These are phyloP conservation scores for Cynopterus sphinx DNA, from an alignment of 2,797 vertebrate genomes.

Conservation along the genomic window DNA sequence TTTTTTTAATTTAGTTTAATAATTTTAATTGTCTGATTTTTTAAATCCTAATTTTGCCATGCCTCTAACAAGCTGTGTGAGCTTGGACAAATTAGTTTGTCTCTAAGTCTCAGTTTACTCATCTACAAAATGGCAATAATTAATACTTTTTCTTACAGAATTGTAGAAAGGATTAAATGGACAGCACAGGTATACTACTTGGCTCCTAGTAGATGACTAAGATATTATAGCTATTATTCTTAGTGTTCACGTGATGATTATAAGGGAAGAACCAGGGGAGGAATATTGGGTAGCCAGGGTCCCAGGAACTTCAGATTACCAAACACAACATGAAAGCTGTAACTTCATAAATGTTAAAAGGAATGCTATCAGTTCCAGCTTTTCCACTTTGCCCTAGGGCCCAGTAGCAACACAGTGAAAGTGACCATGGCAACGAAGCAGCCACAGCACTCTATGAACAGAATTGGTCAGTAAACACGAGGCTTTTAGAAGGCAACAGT, in stretches of 20 bases:
- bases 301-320: background rate
- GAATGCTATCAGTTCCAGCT: background rate
- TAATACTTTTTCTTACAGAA: background rate
- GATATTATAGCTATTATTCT: background rate
- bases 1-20: background rate
- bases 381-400: background rate
- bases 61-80: background rate
- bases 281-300: background rate
- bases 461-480: slow-evolving; percentile 30
- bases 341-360: background rate
- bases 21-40: background rate
- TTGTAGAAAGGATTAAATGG: background rate
- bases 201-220: background rate
- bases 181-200: background rate
- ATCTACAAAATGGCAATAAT: background rate
- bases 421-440: background rate
- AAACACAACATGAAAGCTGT: background rate
- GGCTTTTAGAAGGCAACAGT: background rate
- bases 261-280: background rate
- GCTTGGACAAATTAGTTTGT: background rate
- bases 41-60: background rate
- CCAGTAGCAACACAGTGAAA: background rate
- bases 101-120: background rate
- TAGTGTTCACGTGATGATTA: background rate
- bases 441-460: background rate